Base-by-base conservation (phyloP, 2,888 invertebrate genomes). In the Tinea pellionella region DNA sequence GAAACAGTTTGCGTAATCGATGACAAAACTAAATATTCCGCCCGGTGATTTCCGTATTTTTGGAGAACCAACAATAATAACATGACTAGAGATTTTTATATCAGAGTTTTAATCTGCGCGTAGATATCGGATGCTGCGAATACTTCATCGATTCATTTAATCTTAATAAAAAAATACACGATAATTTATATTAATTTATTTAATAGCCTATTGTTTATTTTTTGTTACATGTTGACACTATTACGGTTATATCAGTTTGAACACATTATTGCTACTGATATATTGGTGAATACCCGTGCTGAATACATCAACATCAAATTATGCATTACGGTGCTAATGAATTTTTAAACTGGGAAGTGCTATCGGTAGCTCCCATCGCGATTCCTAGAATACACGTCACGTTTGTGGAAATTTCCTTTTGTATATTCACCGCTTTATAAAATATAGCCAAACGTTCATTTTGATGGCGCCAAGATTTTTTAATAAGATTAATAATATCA, bases 1-100 rank as follows among this genome's bases (percentile, higher is more conserved):
- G 87, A 87, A 87, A 87, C 86, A 86, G 87, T 87, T 87, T 87
- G 87, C 87, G 87, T 84, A 87, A 87, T 87, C 84, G 85, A 87
- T 86, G 87, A 87, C 86, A 86, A 87, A 87, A 87, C 87, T 87
- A 87, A 87, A 87, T 84, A 87, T 87, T 87, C 85, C 87, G 78
- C 84, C 83, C 79, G 85, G 79, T 81, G 84, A 87, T 87, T 87
- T 87, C 87, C 87, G 86, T 81, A 83, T 86, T 86, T 86, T 78
- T 75, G 80, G 77, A 79, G 77, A 80, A 79, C 56, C 16, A 51
- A 60, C 47, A 51, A 60, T 41, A 19, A 15, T 6, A 18, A 65
- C 66, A 67, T 66, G 65, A 64, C 66, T 66, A 13, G 57, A 15
- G 32, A 32, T 57, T 32, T 56, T 63, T 62, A 63, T 61, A 42